Percentiles rank a stretch among this genome's conserved stretches.
phyloP scores from a whole-genome alignment of 2,888 invertebrate genomes.

The Tenthredo mesomela region DNA sequence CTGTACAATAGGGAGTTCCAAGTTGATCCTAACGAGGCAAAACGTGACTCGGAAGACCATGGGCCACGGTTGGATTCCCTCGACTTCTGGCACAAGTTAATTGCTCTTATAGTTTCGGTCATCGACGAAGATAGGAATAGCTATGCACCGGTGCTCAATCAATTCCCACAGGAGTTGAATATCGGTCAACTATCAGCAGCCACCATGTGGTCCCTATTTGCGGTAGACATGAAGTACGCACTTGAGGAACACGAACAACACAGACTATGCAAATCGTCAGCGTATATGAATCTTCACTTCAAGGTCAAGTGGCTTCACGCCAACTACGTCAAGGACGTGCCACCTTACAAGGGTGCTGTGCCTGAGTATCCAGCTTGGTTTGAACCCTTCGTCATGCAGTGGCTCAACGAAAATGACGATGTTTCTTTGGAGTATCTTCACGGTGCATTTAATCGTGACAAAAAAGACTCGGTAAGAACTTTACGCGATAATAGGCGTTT shows the following conservation, averaged over 20 bases:
- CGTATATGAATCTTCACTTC: slow-evolving; percentile 99
- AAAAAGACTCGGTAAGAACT: slow-evolving; percentile 91
- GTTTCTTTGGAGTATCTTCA: slow-evolving; percentile 99
- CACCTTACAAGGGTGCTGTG: slow-evolving; percentile 97
- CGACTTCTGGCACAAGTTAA: slow-evolving; percentile 99
- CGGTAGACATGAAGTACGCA: slow-evolving; percentile 98
- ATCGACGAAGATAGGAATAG: slow-evolving; percentile 99
- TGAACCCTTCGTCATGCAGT: slow-evolving; percentile 99
- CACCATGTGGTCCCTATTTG: slow-evolving; percentile 98
- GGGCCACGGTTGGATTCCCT: slow-evolving; percentile 93
- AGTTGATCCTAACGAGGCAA: slow-evolving; percentile 94
- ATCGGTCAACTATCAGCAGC: slow-evolving; percentile 98
- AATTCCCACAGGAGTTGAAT: slow-evolving; percentile 99
- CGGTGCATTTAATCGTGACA: slow-evolving; percentile 98
- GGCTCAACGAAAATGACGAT: slow-evolving; percentile 99
- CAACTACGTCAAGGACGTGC: slow-evolving; percentile 98
- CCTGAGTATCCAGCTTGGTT: slow-evolving; percentile 99
- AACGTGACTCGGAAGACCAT: slow-evolving; percentile 92
- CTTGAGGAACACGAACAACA: slow-evolving; percentile 98
- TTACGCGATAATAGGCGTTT: not conserved
- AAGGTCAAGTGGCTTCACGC: slow-evolving; percentile 99
- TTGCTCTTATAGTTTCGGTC: slow-evolving; percentile 97
- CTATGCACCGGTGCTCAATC: slow-evolving; percentile 98
- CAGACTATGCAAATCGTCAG: slow-evolving; percentile 97
- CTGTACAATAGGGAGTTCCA: slow-evolving; percentile 96